These are phyloP conservation scores for Sycobia sp. DNA, from an alignment of 1,140 invertebrate species.

Conservation along the genomic window DNA sequence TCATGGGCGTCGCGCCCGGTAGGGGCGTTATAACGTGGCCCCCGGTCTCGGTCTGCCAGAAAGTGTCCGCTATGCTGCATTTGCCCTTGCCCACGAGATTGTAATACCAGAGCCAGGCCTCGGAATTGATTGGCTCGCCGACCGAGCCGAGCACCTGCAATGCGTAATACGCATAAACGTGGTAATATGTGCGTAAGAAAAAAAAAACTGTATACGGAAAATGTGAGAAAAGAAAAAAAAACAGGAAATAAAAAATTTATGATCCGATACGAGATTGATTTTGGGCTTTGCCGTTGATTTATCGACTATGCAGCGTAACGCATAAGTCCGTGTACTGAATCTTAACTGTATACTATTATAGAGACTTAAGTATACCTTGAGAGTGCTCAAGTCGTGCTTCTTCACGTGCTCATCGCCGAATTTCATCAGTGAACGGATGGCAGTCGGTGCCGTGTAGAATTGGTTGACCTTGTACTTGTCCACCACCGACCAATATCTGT, in stretches of 20 bases:
- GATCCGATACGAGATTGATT: too few relatives aligned
- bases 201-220: too few relatives aligned
- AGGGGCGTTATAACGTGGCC: conserved; percentile 93
- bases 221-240: conserved; percentile 6
- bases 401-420: conserved; percentile 79
- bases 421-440: conserved; percentile 95
- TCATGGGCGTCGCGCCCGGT: conserved; percentile 93
- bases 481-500: conserved; percentile 90
- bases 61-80: conserved; percentile 95
- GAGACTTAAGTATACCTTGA: conserved; percentile 58
- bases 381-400: conserved; percentile 64
- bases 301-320: too few relatives aligned
- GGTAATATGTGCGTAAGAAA: too few relatives aligned
- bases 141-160: conserved; percentile 91
- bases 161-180: too few relatives aligned
- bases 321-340: too few relatives aligned
- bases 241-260: conserved; percentile 15
- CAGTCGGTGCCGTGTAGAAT: conserved; percentile 98
- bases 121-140: conserved; percentile 96
- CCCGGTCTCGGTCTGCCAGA: conserved; percentile 99
- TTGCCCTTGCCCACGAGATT: conserved; percentile 79
- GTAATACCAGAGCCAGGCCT: conserved; percentile 98
- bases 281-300: too few relatives aligned
- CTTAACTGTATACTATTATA: too few relatives aligned
- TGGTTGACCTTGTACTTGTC: conserved; percentile 95